These are phyloP conservation scores for Stenopsyche tienmushanensis DNA, from an alignment of 1,140 invertebrate genomes.

Conservation along the genomic window DNA sequence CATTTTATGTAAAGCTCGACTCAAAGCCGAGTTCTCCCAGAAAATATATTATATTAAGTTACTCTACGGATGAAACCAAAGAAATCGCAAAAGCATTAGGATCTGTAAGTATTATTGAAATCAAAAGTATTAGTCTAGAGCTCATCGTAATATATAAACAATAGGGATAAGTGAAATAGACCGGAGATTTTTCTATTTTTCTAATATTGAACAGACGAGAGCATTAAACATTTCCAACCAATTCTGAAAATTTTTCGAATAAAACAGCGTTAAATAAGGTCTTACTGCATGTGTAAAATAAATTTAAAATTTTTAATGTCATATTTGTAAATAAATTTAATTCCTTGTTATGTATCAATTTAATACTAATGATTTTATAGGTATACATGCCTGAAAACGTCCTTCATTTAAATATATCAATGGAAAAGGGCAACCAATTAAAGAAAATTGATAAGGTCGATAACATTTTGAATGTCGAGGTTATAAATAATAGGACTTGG, in stretches of 20 bases:
- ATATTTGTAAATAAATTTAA: background rate
- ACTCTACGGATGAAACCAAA: constrained; percentile 53
- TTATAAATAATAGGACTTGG: constrained; percentile 45
- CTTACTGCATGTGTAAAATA: background rate
- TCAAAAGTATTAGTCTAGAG: no score
- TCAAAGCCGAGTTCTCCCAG: constrained; percentile 43
- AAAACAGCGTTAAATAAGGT: no score
- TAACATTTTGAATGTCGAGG: constrained; percentile 6
- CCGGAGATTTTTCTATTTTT: no score
- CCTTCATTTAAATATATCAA: background rate
- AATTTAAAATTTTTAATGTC: background rate
- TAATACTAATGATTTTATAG: constrained; percentile 3
- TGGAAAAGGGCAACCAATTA: background rate
- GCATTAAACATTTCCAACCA: no score
- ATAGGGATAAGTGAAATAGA: no score
- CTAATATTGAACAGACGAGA: no score
- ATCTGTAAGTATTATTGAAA: constrained; percentile 43
- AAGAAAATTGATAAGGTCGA: constrained; percentile 6
- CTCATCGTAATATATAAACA: no score
- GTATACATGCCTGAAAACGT: background rate
- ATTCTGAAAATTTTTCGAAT: no score
- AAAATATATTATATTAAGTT: constrained; percentile 52
- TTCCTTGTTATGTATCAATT: background rate
- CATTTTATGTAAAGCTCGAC: constrained; percentile 53
- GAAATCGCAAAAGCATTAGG: constrained; percentile 46